Evolutionary conservation across 2,888 invertebrate species (phyloP).

Genomic region (Sylvicola fuscatus): DNA sequence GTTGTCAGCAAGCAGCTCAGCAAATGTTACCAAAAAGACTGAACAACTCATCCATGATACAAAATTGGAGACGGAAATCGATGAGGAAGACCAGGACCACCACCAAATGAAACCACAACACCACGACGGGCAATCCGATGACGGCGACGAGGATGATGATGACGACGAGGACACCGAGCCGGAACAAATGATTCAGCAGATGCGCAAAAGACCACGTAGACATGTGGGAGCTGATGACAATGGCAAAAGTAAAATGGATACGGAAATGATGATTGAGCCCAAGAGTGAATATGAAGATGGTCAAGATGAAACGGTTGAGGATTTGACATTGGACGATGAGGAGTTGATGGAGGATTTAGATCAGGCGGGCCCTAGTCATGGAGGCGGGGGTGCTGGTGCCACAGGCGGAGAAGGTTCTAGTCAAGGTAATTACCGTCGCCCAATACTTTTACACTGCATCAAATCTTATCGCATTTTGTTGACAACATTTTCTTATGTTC

Average conservation of each 20-base stretch:
- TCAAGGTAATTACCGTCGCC: slow-evolving; percentile 45
- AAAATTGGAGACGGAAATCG: slow-evolving; percentile 2
- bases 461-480: slow-evolving; percentile 19
- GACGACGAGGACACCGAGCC: slow-evolving; percentile 7
- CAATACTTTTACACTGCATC: slow-evolving; percentile 2
- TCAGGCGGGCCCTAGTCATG: slow-evolving; percentile 46
- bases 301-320: slow-evolving; percentile 55
- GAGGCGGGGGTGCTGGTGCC: slow-evolving; percentile 44
- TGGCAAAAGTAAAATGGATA: slow-evolving; percentile 8
- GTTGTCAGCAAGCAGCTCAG: slow-evolving; percentile 11
- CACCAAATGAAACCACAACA: slow-evolving; percentile 13
- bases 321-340: slow-evolving; percentile 66
- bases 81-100: slow-evolving; percentile 13
- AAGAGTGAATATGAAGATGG: slow-evolving; percentile 56
- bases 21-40: slow-evolving; percentile 27
- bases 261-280: slow-evolving; percentile 35
- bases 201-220: slow-evolving; percentile 3
- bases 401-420: slow-evolving; percentile 44
- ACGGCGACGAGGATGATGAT: slow-evolving; percentile 7
- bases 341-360: slow-evolving; percentile 51
- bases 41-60: slow-evolving; percentile 12
- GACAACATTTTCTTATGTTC: neutral
- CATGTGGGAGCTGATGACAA: slow-evolving; percentile 4
- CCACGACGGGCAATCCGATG: slow-evolving; percentile 17
- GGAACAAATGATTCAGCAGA: slow-evolving; percentile 6